Evolutionary conservation across 2,113 vertebrate species (phyloP).

Genomic region (Phylloscopus trochiloides): DNA sequence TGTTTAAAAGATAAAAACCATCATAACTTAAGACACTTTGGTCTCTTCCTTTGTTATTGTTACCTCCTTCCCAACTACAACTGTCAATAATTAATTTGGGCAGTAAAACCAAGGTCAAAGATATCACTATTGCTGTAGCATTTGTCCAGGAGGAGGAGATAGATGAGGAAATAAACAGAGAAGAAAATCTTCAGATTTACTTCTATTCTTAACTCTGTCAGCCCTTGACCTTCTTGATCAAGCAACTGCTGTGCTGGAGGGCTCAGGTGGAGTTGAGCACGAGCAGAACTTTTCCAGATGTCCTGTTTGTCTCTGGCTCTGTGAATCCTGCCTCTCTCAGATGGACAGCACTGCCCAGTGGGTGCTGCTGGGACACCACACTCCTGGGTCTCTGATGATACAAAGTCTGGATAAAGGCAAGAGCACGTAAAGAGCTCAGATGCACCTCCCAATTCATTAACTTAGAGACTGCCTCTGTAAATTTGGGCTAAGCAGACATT

Average conservation of each 20-base stretch:
- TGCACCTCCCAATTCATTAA: background rate
- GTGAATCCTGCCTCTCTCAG: background rate
- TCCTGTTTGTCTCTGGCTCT: background rate
- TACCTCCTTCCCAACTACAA: background rate
- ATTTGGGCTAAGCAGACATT: background rate
- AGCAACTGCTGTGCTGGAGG: background rate
- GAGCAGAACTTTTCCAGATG: background rate
- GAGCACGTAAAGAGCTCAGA: background rate
- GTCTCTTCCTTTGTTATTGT: background rate
- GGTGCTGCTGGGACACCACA: background rate
- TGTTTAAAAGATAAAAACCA: background rate
- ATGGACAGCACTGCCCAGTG: fast-evolving
- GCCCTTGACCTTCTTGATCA: background rate
- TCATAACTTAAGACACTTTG: background rate
- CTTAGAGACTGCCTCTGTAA: background rate
- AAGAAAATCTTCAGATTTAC: background rate
- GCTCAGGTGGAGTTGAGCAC: fast-evolving
- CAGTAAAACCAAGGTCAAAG: background rate
- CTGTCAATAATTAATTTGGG: background rate
- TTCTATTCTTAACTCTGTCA: background rate
- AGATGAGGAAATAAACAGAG: background rate
- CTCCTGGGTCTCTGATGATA: background rate
- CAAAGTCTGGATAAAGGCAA: background rate
- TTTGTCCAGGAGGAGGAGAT: background rate
- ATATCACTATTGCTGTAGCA: background rate